Evolutionary conservation across 1,140 invertebrate genomes (phyloP), one percentile per base, ranked within the genome.

Genomic region (Aleiodes sp.): DNA sequence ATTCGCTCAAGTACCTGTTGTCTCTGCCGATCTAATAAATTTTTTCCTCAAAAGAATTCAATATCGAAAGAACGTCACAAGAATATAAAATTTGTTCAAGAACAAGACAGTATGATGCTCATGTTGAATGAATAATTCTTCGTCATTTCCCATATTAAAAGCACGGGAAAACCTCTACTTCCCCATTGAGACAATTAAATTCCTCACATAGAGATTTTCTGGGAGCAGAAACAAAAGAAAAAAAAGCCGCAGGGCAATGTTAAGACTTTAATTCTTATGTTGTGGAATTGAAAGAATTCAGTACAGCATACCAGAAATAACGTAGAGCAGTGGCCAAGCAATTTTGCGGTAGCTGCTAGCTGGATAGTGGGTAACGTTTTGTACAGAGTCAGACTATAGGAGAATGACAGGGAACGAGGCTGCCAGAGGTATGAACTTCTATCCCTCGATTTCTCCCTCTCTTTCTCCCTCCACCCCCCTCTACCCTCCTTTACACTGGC

Each of bases 381-480:
- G 39, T 43, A n/a, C 4, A 52, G 46, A 12, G 46, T 24, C 16
- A 1, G 9, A 6, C 21, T 4, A 21, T 21, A n/a, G 14, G 41
- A 46, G 41, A 52, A 24, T 6, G 4, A 24, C 10, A 52, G 46
- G 46, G 46, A 24, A 52, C 16, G 46, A 43, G 39, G 39, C 19
- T 16, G n/a, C 39, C 12, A 8, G 4, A 4, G 39, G 39, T n/a
- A 43, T 43, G 39, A 43, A 16, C 39, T 46, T 14, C 14, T 9
- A 60, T 43, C 2, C 35, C 10, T 37, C 7, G 4, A 61, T 35
- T 39, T 28, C 35, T 66, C 31, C 31, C 12, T 59, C 8, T 59
- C 28, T n/a, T 26, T 39, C 39, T 65, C 24, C n/a, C 39, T 65
- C 12, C 68, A 14, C 35, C 28, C 46, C 68, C 57, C 46, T 61